These are phyloP conservation scores for Tenthredo scrophulariae DNA, from an alignment of 2,888 invertebrate genomes.

Conservation along the genomic window DNA sequence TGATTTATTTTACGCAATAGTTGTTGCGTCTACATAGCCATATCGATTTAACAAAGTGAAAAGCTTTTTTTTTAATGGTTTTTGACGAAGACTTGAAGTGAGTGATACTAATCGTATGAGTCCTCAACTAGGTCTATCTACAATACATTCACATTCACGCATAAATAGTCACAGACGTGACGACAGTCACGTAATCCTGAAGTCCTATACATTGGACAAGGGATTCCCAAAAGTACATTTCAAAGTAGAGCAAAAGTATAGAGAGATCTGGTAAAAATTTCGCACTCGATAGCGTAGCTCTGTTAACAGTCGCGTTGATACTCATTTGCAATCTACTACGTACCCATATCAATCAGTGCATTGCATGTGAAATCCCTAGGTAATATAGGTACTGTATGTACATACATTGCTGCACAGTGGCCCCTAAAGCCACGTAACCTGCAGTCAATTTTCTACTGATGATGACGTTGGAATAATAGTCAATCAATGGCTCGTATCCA, in stretches of 20 bases:
- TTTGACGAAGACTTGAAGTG: background rate
- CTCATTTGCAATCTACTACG: background rate
- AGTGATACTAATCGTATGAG: background rate
- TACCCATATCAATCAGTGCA: background rate
- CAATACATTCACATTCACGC: background rate
- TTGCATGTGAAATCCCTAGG: background rate
- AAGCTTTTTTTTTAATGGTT: background rate
- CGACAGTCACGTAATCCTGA: background rate
- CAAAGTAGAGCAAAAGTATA: constrained; percentile 1
- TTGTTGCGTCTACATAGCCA: background rate
- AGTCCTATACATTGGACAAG: background rate
- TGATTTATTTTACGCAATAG: background rate
- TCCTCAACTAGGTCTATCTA: background rate
- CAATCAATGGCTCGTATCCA: constrained; percentile 24
- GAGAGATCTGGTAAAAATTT: background rate
- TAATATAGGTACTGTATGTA: background rate
- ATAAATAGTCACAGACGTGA: background rate
- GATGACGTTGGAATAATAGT: constrained; percentile 32
- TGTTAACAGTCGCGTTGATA: background rate
- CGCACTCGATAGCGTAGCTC: background rate
- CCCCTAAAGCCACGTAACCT: constrained; percentile 4
- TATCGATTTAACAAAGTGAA: background rate
- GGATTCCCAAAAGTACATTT: background rate
- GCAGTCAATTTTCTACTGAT: constrained; percentile 4
- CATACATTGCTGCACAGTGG: background rate